Base-by-base conservation (phyloP, 2,797 vertebrate species). In the Fistularia tabacaria region DNA sequence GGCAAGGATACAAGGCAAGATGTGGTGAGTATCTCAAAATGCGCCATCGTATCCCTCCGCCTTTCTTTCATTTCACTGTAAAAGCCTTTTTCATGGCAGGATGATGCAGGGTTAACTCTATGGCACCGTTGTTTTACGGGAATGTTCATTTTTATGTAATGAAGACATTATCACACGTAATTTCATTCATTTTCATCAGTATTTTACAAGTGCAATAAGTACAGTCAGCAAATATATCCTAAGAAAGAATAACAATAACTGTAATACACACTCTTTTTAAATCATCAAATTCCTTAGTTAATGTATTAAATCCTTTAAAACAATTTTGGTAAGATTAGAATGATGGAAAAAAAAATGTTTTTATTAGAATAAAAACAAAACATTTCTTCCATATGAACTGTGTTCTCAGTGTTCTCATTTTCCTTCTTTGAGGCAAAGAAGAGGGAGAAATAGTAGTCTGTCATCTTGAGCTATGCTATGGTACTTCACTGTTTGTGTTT, bases 1-100 rank as follows among this genome's bases (percentile, higher is more conserved):
- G 96, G 95, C 75, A 98, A 95, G 89, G 96, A 98, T 79, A 97
- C 90, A 64, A 93, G 92, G 77, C 93, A 93, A 89, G 94, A 98
- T 70, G 91, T 92, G 59, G 96, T 98, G 90, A 95, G 96, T 92
- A 46, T 68, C 69, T 63, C 49, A 9, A 1, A 41, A 36, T 5
- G 6, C 62, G 38, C 39, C 15, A 57, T 46, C 41, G 57, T 66
- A 79, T 80, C 64, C 56, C 41, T 74, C 62, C 71, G 38, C 79
- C 62, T 67, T 69, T 73, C 63, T 79, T 76, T 66, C 53, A 39
- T 68, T 36, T 54, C 46, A 60, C 69, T 58, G 52, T 67, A 64
- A 65, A 71, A 65, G 50, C 57, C 14, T 40, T 41, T 46, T 49
- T 73, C 15, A 10, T 37, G 43, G 38, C 37, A 43, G 36, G 55